These are phyloP conservation scores for Stegodyphus mimosarum DNA, from an alignment of 1,140 invertebrate species.

Conservation along the genomic window DNA sequence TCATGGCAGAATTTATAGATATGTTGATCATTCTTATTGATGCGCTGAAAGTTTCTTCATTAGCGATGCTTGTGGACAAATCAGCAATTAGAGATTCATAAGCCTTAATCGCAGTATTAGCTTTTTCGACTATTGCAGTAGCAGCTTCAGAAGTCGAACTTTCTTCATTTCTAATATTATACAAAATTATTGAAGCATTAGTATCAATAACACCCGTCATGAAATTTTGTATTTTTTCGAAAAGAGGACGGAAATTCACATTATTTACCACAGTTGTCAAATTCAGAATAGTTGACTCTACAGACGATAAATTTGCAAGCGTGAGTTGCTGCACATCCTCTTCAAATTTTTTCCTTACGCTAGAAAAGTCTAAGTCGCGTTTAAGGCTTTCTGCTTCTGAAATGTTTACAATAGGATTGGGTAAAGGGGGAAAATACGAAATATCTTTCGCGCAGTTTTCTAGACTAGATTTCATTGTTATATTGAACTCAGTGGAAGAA, in stretches of 20 bases:
- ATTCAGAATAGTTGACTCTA: too few species aligned
- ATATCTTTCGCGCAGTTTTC: background rate
- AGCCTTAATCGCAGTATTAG: background rate
- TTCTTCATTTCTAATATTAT: background rate
- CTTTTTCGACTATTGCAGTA: background rate
- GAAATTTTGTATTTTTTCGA: background rate
- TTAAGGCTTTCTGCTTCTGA: background rate
- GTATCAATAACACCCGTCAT: background rate
- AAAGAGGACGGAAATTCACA: background rate
- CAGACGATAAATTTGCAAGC: too few species aligned
- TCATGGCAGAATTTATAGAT: too few species aligned
- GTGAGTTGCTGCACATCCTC: too few species aligned
- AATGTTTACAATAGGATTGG: background rate
- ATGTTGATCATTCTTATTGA: too few species aligned
- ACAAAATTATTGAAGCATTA: background rate
- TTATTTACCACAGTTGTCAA: too few species aligned
- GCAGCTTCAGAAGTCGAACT: too few species aligned
- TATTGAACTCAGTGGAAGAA: slow-evolving; percentile 13
- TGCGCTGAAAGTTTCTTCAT: too few species aligned
- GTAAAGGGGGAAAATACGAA: slow-evolving; percentile 1
- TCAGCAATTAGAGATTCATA: background rate
- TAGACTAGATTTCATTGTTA: background rate
- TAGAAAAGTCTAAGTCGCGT: background rate
- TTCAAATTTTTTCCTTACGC: too few species aligned
- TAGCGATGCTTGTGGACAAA: background rate